Evolutionary conservation across 2,888 invertebrate genomes (phyloP), one percentile per base, ranked within the genome.

Genomic region (Heliconius charithonia): DNA sequence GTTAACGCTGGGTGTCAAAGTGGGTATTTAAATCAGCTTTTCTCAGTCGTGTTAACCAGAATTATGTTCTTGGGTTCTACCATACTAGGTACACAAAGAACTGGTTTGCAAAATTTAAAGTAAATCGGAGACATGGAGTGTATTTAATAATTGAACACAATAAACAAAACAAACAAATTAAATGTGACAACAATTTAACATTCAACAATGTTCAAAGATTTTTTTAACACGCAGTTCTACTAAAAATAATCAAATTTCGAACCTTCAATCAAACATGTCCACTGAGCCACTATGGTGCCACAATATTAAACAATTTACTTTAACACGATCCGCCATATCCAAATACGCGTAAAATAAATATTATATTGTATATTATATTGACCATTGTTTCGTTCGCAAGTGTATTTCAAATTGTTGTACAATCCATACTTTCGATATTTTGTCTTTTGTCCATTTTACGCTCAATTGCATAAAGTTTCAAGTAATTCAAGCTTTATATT

Each of bases 341-440:
- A 41, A 66, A 76, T 66, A 65, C 76, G 77, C 76, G 80, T 81
- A 78, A 80, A 78, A 77, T 78, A 80, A 80, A 78, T 82, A 78
- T 76, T 75, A 74, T 78, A 75, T 78, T 79, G 71, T 29, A 78
- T 56, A 56, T 73, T 79, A 63, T 80, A 80, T 81, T 77, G 79
- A 45, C 75, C 79, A 82, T 82, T 82, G 81, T 82, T 74, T 45
- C 63, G 1, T 45, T 22, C 63, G 41, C 25, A 27, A 45, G 45
- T 65, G 41, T 65, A 41, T 65, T 74, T 12, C 45, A 45, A 74
- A 74, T 74, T 29, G 41, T 74, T 74, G 74, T 65, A 45, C 74
- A 74, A 12, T 63, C n/a, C n/a, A 45, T 10, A 19, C 56, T 59
- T 72, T 13, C 59, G n/a, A 59, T 25, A 72, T 72, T 56, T 59